phyloP scores from a whole-genome alignment of 2,888 invertebrate species.

The Eustalomyia histrio region DNA sequence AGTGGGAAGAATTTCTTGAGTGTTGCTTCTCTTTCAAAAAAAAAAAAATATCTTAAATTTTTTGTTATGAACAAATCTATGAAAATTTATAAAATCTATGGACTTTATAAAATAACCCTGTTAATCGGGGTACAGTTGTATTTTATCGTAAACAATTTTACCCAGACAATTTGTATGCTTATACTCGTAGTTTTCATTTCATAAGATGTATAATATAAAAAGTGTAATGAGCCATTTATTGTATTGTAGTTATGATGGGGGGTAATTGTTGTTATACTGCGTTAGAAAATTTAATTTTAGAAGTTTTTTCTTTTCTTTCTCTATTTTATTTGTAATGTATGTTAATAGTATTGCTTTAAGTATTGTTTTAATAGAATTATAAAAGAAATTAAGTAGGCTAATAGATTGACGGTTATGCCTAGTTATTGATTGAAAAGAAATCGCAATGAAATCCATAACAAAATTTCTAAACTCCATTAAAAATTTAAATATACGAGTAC shows the following conservation, averaged over 20 bases:
- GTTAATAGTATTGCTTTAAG: conserved; percentile 8
- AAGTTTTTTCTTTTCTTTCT: not conserved
- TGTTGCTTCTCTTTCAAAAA: too few relatives aligned
- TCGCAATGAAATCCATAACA: not conserved
- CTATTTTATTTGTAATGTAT: not conserved
- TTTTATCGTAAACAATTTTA: not conserved
- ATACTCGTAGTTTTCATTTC: not conserved
- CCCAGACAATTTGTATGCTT: conserved; percentile 4
- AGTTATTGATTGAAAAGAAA: not conserved
- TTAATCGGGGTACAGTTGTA: not conserved
- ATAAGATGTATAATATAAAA: not conserved
- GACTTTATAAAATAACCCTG: not conserved
- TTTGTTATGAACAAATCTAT: too few relatives aligned
- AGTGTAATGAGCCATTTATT: conserved; percentile 5
- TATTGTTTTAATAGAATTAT: conserved; percentile 44
- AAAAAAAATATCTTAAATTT: too few relatives aligned
- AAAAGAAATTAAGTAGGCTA: conserved; percentile 47
- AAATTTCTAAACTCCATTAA: not conserved
- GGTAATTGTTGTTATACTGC: not conserved
- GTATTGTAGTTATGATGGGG: not conserved
- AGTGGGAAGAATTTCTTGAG: too few relatives aligned
- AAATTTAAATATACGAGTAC: too few relatives aligned
- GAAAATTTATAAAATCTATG: too few relatives aligned
- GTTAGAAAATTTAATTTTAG: not conserved
- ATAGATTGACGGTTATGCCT: conserved; percentile 34